These are phyloP conservation scores for Watsonalla binaria DNA, from an alignment of 2,888 invertebrate genomes.

Conservation along the genomic window DNA sequence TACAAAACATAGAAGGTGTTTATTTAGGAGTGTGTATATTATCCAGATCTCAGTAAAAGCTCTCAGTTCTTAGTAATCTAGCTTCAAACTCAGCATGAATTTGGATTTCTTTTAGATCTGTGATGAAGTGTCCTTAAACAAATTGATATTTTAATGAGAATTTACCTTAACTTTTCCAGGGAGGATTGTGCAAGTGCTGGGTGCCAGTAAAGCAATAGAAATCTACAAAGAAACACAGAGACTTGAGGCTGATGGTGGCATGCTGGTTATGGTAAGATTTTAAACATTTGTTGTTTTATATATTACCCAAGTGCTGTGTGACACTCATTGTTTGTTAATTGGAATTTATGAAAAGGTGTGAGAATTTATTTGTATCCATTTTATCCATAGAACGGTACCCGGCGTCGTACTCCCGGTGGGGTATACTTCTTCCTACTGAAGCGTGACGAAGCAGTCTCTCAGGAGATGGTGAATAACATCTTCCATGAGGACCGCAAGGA, in stretches of 20 bases:
- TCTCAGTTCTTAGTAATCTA: too few relatives aligned
- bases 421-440: slow-evolving; percentile 90
- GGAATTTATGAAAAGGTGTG: slow-evolving; percentile 15
- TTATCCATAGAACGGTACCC: slow-evolving; percentile 81
- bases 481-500: slow-evolving; percentile 83
- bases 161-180: slow-evolving; percentile 64
- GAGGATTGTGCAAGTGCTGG: slow-evolving; percentile 84
- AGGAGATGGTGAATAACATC: slow-evolving; percentile 82
- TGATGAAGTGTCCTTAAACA: too few relatives aligned
- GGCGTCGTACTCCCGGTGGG: slow-evolving; percentile 92
- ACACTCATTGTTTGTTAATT: background rate
- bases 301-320: too few relatives aligned
- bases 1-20: too few relatives aligned
- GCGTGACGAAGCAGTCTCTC: slow-evolving; percentile 82
- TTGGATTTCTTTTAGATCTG: too few relatives aligned
- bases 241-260: slow-evolving; percentile 91
- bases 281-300: too few relatives aligned
- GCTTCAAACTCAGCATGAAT: too few relatives aligned
- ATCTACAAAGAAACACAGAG: slow-evolving; percentile 89
- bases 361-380: background rate
- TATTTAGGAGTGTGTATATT: too few relatives aligned
- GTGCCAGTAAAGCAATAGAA: slow-evolving; percentile 85
- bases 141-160: background rate
- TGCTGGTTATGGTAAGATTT: slow-evolving; percentile 85
- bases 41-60: too few relatives aligned